Evolutionary conservation across 2,888 invertebrate genomes (phyloP), one percentile per base, ranked within the genome.

Genomic region (Blomia tropicalis): DNA sequence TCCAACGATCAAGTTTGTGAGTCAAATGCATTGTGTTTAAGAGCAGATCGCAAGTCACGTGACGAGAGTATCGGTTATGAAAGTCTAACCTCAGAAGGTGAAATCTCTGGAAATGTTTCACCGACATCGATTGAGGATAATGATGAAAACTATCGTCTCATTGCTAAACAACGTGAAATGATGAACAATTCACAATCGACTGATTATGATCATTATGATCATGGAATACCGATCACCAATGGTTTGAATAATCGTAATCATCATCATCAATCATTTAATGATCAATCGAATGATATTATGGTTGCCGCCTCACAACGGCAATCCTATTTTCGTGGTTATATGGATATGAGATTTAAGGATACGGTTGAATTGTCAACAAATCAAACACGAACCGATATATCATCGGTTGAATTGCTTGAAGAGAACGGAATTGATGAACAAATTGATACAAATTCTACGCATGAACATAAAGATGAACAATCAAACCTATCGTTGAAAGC

Each of bases 11-110:
- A n/a, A n/a, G n/a, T n/a, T n/a, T n/a, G n/a, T n/a, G n/a, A n/a
- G n/a, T n/a, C n/a, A n/a, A n/a, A n/a, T n/a, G n/a, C 36, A 7
- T 7, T 11, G 7, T 17, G 17, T 11, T 36, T 17, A 17, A 36
- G 17, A 17, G 36, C 36, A 36, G 60, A 60, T 25, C 60, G 62
- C 17, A 54, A 62, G 31, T 53, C 54, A 53, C 62, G 62, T 23
- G 62, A 62, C 62, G 62, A 62, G 32, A 62, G 62, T 44, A 53
- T 62, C 2, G 62, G 62, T 29, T 62, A 62, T 43, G 62, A 62
- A 11, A 54, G 54, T n/a, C 56, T 62, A 1, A 60, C 60, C 17
- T 17, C 14, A 14, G 51, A 47, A 47, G n/a, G 51, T 27, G 51
- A 7, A 7, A 47, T 47, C 51, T 25, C 23, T 7, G 51, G 51